Evolutionary conservation across 2,113 vertebrate genomes (phyloP), one percentile per base, ranked within the genome.

Genomic region (Amphiprion ocellaris): DNA sequence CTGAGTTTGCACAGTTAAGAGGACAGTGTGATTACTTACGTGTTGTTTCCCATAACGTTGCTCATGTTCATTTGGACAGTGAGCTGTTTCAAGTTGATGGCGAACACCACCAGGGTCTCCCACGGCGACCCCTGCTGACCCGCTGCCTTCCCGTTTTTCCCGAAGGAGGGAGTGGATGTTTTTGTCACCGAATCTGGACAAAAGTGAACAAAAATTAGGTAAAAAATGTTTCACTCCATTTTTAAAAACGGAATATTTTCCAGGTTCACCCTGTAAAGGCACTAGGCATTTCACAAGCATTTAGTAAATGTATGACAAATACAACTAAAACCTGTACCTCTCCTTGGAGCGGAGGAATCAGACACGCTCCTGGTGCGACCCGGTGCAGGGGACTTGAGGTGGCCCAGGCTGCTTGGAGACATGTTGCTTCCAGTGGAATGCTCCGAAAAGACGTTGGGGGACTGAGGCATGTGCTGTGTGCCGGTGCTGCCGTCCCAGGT

Each of bases 61-160:
- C 98, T 99, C 98, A 99, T 99, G 82, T 99, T 99, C 98, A 99
- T 99, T 87, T 99, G 98, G 47, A 99, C 97, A 0, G 96, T 99
- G 77, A 99, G 93, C 82, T 98, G 98, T 69, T 99, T 99, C 49
- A 99, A 79, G 94, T 99, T 99, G 92, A 99, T 99, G 82, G 97
- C 98, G 81, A 99, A 99, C 33, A 99, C 97, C 30, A 99, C 98
- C 81, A 99, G 92, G 0, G 98, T 99, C 91, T 99, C 97, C 98
- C 98, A 99, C 0, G 98, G 98, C 0, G 98, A 93, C 58, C 97
- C 97, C 92, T 98, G 97, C 72, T 96, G 98, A 81, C 96, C 96
- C 9, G 96, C 93, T 67, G 95, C 92, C 93, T 99, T 99, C 64
- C 93, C 96, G 9, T 97, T 96, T 65, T 97, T 98, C 67, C 93